Base-by-base conservation (phyloP, 2,888 invertebrate genomes). In the Chrysotoxum bicinctum region DNA sequence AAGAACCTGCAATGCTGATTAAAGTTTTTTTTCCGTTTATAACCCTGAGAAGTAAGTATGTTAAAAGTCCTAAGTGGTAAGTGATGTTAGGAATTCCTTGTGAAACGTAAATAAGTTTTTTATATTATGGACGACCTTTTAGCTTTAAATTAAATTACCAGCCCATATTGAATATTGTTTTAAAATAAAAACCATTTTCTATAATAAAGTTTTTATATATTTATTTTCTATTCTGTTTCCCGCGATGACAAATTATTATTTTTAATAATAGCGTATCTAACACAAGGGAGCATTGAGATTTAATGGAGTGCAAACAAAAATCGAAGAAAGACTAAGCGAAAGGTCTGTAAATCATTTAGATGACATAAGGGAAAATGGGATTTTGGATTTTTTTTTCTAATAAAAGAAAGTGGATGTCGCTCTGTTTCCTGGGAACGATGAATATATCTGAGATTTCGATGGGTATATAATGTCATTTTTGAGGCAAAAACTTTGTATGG, bases 171-270 rank as follows among this genome's bases (percentile, higher is more conserved):
- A 60, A 60, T 9, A 60, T n/a, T 3, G 5, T 5, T 3, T 37
- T 40, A 60, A 60, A 23, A 37, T 26, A 26, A 58, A 37, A 58
- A 1, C n/a, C n/a, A 32, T 56, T 48, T 66, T 37, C 35, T 48
- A 52, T 50, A 45, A 66, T 56, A 23, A 66, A 75, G 56, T 66
- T 66, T 56, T 56, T 5, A 3, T 26, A 26, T 56, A 56, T n/a
- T 40, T 54, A 64, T 52, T 35, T 54, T 54, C 40, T 52, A 23
- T 74, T 56, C 12, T 45, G 12, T 43, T 75, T 52, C 23, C n/a
- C 23, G n/a, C 12, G 45, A n/a, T 21, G 19, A 75, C 66, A 75
- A 75, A 75, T 75, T 66, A 75, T 75, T 66, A n/a, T 66, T 56
- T 56, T 35, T 19, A 19, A 56, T 12, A 9, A 1, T 0, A 9